Base-by-base conservation (phyloP, 2,888 invertebrate genomes). In the Chloromyia formosa region DNA sequence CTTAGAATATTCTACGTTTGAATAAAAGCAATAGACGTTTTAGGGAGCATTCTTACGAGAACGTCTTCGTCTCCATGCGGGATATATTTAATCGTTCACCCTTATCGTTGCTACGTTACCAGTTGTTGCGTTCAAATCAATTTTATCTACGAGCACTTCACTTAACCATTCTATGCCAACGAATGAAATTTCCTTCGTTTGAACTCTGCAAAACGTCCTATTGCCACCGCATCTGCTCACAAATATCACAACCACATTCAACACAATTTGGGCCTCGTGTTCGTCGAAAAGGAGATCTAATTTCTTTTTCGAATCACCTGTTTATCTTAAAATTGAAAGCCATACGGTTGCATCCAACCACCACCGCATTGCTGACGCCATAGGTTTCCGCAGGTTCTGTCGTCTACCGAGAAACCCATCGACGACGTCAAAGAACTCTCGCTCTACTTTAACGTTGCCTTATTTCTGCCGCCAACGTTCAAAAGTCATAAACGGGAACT, bases 261-360 rank as follows among this genome's bases (percentile, higher is more conserved):
- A 14, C 45, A 9, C 45, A 20, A 66, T 45, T 45, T 66, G 4
- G 45, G 45, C 45, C 60, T 58, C 58, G 12, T 18, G 14, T 23
- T 60, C 5, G 16, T 27, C 23, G 23, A 54, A n/a, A 9, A 69
- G 23, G n/a, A 58, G 56, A 35, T 71, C 56, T 56, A 71, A 71
- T 71, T 71, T 71, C 42, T 58, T 40, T 53, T 40, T 20, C n/a
- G n/a, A 71, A 71, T 71, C 71, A 71, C 42, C 71, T 71, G 69
- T 69, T 71, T 71, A 49, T 66, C 20, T 66, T 66, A 45, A 49
- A 66, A 66, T 66, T 49, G 66, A 45, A 49, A 20, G 66, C 66
- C 27, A 66, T 66, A 66, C 49, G 66, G 22, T 56, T 56, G 56
- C 35, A 66, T 49, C 22, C 20, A 49, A 22, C 49, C 61, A 14